Evolutionary conservation across 1,140 invertebrate species (phyloP).

Genomic region (Globodera rostochiensis): DNA sequence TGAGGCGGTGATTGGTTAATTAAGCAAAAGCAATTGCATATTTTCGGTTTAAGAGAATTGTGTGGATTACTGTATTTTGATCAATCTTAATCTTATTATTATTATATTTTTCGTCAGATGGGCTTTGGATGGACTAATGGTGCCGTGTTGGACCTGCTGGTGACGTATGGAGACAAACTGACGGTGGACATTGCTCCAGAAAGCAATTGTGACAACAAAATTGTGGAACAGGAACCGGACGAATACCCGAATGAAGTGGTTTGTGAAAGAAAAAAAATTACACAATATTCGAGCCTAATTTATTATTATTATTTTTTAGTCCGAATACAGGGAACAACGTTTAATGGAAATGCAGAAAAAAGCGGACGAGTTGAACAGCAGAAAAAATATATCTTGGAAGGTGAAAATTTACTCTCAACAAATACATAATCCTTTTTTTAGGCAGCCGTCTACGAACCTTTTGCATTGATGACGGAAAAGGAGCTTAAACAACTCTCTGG

Average conservation of each 20-base stretch:
- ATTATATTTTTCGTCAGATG: too few species aligned
- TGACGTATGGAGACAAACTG: slow-evolving; percentile 12
- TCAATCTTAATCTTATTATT: too few species aligned
- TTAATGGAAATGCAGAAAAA: neutral
- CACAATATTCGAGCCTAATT: too few species aligned
- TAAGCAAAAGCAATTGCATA: too few species aligned
- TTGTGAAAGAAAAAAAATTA: too few species aligned
- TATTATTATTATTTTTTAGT: too few species aligned
- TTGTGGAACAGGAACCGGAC: neutral
- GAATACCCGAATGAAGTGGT: neutral
- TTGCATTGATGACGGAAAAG: neutral
- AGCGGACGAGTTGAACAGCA: neutral
- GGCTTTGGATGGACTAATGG: slow-evolving; percentile 33
- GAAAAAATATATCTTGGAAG: neutral
- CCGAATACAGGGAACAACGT: neutral
- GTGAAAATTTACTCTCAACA: neutral
- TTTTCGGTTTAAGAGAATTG: too few species aligned
- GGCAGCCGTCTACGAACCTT: neutral
- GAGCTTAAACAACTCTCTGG: neutral
- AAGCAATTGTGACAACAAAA: neutral
- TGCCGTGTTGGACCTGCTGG: slow-evolving; percentile 15
- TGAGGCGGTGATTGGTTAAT: too few species aligned
- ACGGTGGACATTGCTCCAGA: neutral
- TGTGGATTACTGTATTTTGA: too few species aligned
- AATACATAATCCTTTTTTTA: neutral